Evolutionary conservation across 1,140 invertebrate genomes (phyloP).

Genomic region (Charaxes varanes): DNA sequence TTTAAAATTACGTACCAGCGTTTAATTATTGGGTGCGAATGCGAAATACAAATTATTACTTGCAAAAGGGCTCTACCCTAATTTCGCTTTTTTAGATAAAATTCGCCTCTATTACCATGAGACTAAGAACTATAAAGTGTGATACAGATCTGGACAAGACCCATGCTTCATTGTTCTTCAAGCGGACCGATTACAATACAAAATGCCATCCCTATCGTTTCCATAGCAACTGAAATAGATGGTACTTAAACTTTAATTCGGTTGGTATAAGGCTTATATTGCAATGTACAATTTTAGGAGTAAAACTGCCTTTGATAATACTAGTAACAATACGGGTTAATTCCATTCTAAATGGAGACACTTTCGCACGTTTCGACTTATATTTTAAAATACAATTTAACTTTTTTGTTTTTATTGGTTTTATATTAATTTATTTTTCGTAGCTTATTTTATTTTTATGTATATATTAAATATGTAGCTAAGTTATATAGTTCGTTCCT

Average conservation of each 20-base stretch:
- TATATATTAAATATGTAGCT: too few species aligned
- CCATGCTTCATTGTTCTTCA: conserved; percentile 9
- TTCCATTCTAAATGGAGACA: conserved; percentile 6
- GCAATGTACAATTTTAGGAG: not conserved
- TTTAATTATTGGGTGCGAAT: conserved; percentile 10
- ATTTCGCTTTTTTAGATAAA: too few species aligned
- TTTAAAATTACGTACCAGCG: conserved; percentile 13
- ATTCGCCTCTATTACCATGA: not conserved
- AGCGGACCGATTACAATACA: conserved; percentile 11
- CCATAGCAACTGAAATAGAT: not conserved
- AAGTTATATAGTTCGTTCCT: too few species aligned
- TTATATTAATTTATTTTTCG: too few species aligned
- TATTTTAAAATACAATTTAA: too few species aligned
- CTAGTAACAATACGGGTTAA: conserved; percentile 14
- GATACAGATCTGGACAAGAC: conserved; percentile 1
- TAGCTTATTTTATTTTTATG: too few species aligned
- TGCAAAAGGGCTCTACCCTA: conserved; percentile 12
- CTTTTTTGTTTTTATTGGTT: too few species aligned
- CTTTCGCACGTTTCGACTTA: conserved; percentile 15
- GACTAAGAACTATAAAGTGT: conserved; percentile 1
- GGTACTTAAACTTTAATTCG: not conserved
- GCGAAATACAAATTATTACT: conserved; percentile 15
- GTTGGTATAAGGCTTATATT: conserved; percentile 2
- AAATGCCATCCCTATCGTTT: conserved; percentile 12
- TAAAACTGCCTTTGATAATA: too few species aligned